Conservation (phyloP, 2,797 vertebrate species). For the Syncerus caffer region DNA sequence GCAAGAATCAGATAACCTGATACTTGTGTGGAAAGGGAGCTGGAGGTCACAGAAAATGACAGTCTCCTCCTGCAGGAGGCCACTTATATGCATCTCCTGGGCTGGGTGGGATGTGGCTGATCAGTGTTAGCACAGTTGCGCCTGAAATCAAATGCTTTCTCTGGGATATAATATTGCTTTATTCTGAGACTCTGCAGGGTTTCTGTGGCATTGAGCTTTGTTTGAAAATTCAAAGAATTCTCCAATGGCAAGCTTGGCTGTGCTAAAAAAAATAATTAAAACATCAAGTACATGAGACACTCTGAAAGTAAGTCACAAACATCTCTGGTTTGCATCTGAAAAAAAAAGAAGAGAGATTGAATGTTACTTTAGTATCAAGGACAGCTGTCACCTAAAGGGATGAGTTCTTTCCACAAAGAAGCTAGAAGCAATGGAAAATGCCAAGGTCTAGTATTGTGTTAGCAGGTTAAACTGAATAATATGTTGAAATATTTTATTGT, state of each 20-base stretch:
- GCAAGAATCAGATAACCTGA: slow-evolving; percentile 9
- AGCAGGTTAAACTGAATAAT: slow-evolving; percentile 52
- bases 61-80: slow-evolving; percentile 21
- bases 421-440: slow-evolving; percentile 57
- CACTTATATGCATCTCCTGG: slow-evolving; percentile 7
- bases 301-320: slow-evolving; percentile 65
- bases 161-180: slow-evolving; percentile 46
- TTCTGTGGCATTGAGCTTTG: slow-evolving; percentile 72
- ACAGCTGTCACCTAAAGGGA: slow-evolving; percentile 62
- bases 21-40: background rate
- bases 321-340: slow-evolving; percentile 53
- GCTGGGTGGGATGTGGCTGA: slow-evolving; percentile 45
- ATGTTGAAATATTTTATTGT: slow-evolving; percentile 52
- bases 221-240: slow-evolving; percentile 72
- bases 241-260: slow-evolving; percentile 50
- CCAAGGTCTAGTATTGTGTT: slow-evolving; percentile 65
- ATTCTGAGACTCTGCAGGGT: slow-evolving; percentile 30
- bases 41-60: slow-evolving; percentile 8
- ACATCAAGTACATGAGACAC: slow-evolving; percentile 59
- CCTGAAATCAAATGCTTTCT: slow-evolving; percentile 63
- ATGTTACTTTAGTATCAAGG: slow-evolving; percentile 60
- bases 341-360: slow-evolving; percentile 43
- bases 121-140: slow-evolving; percentile 15
- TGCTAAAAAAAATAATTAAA: slow-evolving; percentile 71
- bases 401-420: slow-evolving; percentile 62